Evolutionary conservation across 1,140 invertebrate genomes (phyloP), one percentile per base, ranked within the genome.

Genomic region (Drosophila micromelanica): DNA sequence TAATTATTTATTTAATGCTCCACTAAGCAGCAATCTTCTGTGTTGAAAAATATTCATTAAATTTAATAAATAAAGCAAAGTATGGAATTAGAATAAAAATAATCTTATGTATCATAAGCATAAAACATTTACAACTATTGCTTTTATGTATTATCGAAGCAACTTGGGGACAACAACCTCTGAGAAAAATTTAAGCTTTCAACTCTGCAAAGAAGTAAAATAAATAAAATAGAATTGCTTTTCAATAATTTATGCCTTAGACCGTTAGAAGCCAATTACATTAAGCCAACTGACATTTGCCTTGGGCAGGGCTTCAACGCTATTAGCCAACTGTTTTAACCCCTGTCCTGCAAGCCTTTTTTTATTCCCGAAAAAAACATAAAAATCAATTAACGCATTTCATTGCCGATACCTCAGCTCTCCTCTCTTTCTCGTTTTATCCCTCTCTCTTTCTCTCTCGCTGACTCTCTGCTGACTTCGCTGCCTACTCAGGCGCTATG

Each of bases 301-400:
- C 38, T 51, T 52, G 45, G 57, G 48, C 17, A 7, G 15, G 30
- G 27, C 48, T 4, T 17, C 27, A 51, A 11, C 20, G 51, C 61
- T 64, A 65, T 73, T 78, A 73, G 61, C 61, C 67, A 81, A 81
- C 78, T 77, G 78, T 74, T 81, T 56, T 37, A 49, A 42, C 42
- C 43, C 45, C 12, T n/a, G 23, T 15, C 27, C 27, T 27, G 27
- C 5, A 56, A 52, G 57, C 43, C 43, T 55, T 51, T 61, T 61
- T 63, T 37, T 55, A 15, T 38, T 38, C 20, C 15, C 15, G 30
- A 60, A 8, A 62, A 69, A 52, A 64, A 72, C 71, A 77, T 80
- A 67, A 87, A 87, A 87, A 89, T 87, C 84, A 87, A 87, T 87
- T 87, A 87, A 87, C 75, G 84, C 71, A 59, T 76, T 87, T 87